phyloP scores from a whole-genome alignment of 2,888 invertebrate species.

The Heliothis peltigera region DNA sequence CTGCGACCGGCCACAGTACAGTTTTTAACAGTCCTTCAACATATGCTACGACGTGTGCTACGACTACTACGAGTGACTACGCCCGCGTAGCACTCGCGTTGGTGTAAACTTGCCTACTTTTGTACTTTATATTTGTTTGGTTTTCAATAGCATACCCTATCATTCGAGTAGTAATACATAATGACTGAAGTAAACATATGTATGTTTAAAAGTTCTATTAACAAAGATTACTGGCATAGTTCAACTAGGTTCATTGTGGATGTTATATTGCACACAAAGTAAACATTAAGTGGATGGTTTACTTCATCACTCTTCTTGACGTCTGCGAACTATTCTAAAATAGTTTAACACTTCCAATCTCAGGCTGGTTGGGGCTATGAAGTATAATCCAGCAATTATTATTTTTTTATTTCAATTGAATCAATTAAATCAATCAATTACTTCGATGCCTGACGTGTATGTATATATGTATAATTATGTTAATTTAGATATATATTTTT shows the following conservation, averaged over 20 bases:
- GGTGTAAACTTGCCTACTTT: constrained; percentile 5
- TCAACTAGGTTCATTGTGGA: constrained; percentile 16
- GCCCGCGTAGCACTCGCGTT: constrained; percentile 30
- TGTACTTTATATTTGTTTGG: too few relatives aligned
- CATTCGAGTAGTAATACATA: too few relatives aligned
- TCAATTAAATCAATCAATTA: too few relatives aligned
- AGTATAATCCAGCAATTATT: neutral
- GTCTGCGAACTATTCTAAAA: constrained; percentile 66
- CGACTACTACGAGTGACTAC: constrained; percentile 41
- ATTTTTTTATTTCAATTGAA: too few relatives aligned
- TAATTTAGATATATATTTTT: too few relatives aligned
- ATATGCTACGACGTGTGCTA: constrained; percentile 39
- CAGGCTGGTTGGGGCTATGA: constrained; percentile 32
- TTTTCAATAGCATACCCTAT: too few relatives aligned
- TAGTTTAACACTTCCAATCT: constrained; percentile 57
- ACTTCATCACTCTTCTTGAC: constrained; percentile 68
- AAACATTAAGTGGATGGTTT: constrained; percentile 50
- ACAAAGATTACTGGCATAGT: constrained; percentile 10
- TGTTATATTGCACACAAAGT: constrained; percentile 42
- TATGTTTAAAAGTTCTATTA: neutral
- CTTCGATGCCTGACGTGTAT: too few relatives aligned
- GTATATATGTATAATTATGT: too few relatives aligned
- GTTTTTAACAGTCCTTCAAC: constrained; percentile 32
- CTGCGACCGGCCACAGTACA: constrained; percentile 19
- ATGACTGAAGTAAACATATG: too few relatives aligned